phyloP scores from a whole-genome alignment of 1,140 invertebrate species.

The Colletes gigas region DNA sequence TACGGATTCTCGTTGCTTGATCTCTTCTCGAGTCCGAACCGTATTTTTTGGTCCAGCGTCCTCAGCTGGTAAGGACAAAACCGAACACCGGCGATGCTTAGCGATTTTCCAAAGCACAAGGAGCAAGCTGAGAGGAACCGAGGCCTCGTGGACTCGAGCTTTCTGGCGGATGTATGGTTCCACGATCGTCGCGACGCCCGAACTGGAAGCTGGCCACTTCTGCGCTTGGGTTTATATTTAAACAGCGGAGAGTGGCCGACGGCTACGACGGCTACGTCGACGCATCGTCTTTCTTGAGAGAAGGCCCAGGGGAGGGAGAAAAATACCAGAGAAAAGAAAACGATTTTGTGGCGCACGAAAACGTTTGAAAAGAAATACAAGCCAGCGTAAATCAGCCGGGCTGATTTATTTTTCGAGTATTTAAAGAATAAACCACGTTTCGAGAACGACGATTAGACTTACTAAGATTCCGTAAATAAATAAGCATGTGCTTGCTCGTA shows the following conservation, averaged over 20 bases:
- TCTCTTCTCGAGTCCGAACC: no score
- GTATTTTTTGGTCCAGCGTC: no score
- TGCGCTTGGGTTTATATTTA: slow-evolving; percentile 79
- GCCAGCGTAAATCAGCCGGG: background rate
- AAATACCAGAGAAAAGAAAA: slow-evolving; percentile 13
- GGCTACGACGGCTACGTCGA: slow-evolving; percentile 53
- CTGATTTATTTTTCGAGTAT: slow-evolving; percentile 38
- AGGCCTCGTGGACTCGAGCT: slow-evolving; percentile 20
- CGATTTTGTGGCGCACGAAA: slow-evolving; percentile 25
- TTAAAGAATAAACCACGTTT: slow-evolving; percentile 37
- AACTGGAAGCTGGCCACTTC: slow-evolving; percentile 75
- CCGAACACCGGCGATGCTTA: no score
- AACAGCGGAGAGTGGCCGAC: slow-evolving; percentile 59
- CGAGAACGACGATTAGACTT: background rate
- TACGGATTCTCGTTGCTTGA: no score
- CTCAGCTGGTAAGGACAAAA: no score
- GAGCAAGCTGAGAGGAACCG: background rate
- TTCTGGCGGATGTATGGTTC: slow-evolving; percentile 55
- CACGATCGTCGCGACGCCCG: slow-evolving; percentile 74
- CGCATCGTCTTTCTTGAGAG: slow-evolving; percentile 60
- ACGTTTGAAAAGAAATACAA: slow-evolving; percentile 24
- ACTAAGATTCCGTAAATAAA: no score
- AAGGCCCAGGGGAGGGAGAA: slow-evolving; percentile 6
- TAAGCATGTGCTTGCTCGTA: no score
- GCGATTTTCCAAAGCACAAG: background rate